Evolutionary conservation across 2,797 vertebrate genomes (phyloP).

Genomic region (Danio choprae): DNA sequence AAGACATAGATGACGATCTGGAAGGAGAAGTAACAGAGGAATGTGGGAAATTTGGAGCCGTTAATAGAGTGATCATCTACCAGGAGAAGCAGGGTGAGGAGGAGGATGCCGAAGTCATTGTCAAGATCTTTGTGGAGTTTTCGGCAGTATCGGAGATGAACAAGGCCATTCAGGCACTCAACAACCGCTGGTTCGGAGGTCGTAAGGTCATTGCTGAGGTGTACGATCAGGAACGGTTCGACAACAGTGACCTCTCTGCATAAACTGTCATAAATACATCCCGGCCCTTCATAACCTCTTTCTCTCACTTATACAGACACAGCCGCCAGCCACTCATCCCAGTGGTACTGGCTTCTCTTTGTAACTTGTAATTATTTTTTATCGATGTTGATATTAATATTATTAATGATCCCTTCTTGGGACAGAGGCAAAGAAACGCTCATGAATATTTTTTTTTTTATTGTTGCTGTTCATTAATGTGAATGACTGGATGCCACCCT

Average conservation of each 20-base stretch:
- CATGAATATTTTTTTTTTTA: constrained; percentile 61
- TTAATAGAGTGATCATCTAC: constrained; percentile 93
- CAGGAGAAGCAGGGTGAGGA: constrained; percentile 95
- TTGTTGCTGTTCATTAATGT: constrained; percentile 65
- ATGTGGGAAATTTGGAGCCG: constrained; percentile 90
- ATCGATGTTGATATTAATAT: constrained; percentile 66
- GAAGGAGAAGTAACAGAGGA: constrained; percentile 94
- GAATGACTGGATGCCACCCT: constrained; percentile 63
- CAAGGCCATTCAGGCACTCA: constrained; percentile 90
- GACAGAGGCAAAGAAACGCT: constrained; percentile 60
- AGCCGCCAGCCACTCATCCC: constrained; percentile 56
- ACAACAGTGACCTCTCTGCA: constrained; percentile 90
- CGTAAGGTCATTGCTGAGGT: constrained; percentile 90
- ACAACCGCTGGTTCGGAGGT: constrained; percentile 94
- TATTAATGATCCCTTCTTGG: constrained; percentile 63
- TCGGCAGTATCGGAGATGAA: constrained; percentile 87
- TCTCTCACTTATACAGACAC: constrained; percentile 48
- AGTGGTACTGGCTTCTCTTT: constrained; percentile 64
- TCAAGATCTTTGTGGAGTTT: constrained; percentile 95
- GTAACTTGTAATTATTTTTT: constrained; percentile 73
- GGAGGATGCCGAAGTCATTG: constrained; percentile 90
- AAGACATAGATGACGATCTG: constrained; percentile 91
- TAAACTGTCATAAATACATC: constrained; percentile 72
- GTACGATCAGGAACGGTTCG: constrained; percentile 91
- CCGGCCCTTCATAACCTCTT: constrained; percentile 36